A percentile compares a stretch with the other conserved stretches of the same genome.
These are phyloP conservation scores for Mycteria americana DNA, from an alignment of 2,797 vertebrate species.

Conservation along the genomic window DNA sequence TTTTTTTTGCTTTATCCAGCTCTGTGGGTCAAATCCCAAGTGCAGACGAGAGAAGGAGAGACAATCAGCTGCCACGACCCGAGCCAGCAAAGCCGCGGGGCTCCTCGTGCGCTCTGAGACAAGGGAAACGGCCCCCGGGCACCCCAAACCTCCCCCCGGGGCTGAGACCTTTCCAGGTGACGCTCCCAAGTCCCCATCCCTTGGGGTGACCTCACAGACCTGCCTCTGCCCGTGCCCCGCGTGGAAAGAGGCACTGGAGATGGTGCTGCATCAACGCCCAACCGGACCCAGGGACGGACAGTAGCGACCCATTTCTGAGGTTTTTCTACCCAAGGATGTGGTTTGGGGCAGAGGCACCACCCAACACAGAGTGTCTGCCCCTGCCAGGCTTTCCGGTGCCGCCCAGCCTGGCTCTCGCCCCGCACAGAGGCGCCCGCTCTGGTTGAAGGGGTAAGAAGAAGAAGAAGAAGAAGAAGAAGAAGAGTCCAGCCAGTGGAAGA, in stretches of 20 bases:
- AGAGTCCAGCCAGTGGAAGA: neutral
- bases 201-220: neutral
- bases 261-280: neutral
- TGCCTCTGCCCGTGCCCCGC: neutral
- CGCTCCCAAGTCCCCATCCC: neutral
- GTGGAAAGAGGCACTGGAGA: neutral
- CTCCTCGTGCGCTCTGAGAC: slow-evolving; percentile 19
- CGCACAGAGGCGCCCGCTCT: accelerated
- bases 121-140: neutral
- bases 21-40: slow-evolving; percentile 49
- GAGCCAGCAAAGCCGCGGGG: neutral
- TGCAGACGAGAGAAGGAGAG: slow-evolving; percentile 58
- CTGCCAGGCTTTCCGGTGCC: neutral
- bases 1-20: neutral
- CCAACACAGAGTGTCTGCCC: neutral
- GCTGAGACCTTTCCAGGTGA: neutral
- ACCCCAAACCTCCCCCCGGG: neutral
- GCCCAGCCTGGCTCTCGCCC: neutral
- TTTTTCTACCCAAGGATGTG: neutral
- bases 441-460: neutral
- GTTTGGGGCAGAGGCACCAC: neutral
- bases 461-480: neutral
- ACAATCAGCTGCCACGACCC: slow-evolving; percentile 65
- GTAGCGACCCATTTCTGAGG: neutral
- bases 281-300: neutral